Base-by-base conservation (phyloP, 2,113 vertebrate genomes). In the Hippocampus guttulatus region DNA sequence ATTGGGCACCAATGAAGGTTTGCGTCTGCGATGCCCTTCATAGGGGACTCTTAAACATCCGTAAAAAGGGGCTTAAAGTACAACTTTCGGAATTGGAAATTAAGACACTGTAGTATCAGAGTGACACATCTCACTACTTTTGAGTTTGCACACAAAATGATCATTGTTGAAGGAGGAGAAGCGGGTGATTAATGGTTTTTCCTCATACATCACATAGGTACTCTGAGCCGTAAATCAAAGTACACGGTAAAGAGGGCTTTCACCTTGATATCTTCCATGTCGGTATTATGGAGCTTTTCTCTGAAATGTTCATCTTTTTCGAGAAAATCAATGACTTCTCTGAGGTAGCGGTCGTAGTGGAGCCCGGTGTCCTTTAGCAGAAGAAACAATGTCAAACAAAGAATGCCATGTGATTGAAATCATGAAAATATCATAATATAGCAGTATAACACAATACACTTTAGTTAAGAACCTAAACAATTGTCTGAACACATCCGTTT, bases 231-330 rank as follows among this genome's bases (percentile, higher is more conserved):
- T 6, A 62, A 21, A 62, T 38, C 30, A 21, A 60, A 60, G 14
- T 1, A 33, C 14, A 16, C 0, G 14, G 43, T 45, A 12, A 14
- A 15, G 54, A 18, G n/a, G 11, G 54, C 33, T 33, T 51, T 55
- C 33, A 54, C 97, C 95, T 98, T 98, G 85, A 99, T 98, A 84
- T 98, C 96, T n/a, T 98, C 96, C 92, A 98, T 96, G 83, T 98
- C 95, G 69, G 96, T 97, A 74, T 95, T 95, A 85, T 98, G 96
- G 18, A 98, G 96, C 80, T 98, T 99, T 85, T 99, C 96, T 91
- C 95, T 94, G 88, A 99, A 99, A 91, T 99, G 96, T 62, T 92
- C 91, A 88, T 99, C 97, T 89, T 97, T 98, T 90, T 99, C 97
- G 63, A 99, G 92, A 75, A 98, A 98, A 89, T 98, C 96, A 49